phyloP scores from a whole-genome alignment of 2,797 vertebrate species.

The Hemibagrus guttatus region DNA sequence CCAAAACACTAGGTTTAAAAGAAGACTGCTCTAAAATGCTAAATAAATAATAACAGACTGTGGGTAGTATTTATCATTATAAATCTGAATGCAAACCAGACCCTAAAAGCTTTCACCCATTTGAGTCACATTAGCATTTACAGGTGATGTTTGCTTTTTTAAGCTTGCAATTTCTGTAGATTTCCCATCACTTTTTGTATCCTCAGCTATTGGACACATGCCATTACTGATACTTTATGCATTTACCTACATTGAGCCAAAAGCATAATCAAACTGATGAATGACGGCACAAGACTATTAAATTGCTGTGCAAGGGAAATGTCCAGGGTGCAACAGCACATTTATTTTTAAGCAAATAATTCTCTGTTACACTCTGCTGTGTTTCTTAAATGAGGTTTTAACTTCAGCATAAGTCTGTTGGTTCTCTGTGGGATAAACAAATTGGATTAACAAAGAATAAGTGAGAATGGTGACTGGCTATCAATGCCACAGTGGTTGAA shows the following conservation, averaged over 20 bases:
- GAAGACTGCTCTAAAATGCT: constrained; percentile 1
- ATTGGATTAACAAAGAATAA: constrained; percentile 25
- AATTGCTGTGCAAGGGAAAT: constrained; percentile 16
- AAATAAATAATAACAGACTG: constrained; percentile 10
- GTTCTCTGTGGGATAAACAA: constrained; percentile 9
- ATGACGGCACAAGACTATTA: constrained; percentile 21
- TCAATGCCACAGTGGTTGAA: constrained; percentile 1
- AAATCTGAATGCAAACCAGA: constrained; percentile 15
- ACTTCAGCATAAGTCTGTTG: neutral
- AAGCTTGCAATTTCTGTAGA: constrained; percentile 2
- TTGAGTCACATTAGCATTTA: constrained; percentile 24
- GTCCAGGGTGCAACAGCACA: constrained; percentile 12
- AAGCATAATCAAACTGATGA: constrained; percentile 39
- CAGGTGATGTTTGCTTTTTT: constrained; percentile 3
- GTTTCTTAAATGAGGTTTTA: constrained; percentile 22
- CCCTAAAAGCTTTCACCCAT: constrained; percentile 26
- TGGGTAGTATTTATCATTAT: constrained; percentile 1
- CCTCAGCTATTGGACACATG: constrained; percentile 21
- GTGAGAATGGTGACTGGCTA: neutral
- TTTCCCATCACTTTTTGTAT: constrained; percentile 29
- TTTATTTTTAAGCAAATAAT: constrained; percentile 36
- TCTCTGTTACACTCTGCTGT: constrained; percentile 20
- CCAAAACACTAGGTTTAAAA: neutral
- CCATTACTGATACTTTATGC: constrained; percentile 37
- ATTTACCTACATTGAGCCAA: constrained; percentile 35